These are phyloP conservation scores for Poeciliopsis occidentalis DNA, from an alignment of 2,113 vertebrate species.

Conservation along the genomic window DNA sequence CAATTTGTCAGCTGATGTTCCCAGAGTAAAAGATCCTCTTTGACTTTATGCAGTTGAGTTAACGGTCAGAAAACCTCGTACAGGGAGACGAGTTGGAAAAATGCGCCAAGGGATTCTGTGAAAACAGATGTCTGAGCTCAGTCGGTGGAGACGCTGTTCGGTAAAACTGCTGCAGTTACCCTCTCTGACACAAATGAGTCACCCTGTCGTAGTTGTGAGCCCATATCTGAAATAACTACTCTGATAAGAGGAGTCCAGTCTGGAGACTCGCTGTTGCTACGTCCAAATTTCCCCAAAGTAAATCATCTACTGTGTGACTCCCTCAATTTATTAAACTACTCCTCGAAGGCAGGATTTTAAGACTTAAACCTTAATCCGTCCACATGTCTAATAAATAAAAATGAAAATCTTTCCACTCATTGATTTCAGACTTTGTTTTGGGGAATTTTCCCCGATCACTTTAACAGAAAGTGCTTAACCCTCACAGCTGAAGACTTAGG, in stretches of 20 bases:
- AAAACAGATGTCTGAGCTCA: background rate
- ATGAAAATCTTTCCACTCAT: background rate
- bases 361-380: slow-evolving; percentile 1
- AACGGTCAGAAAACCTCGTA: background rate
- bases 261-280: background rate
- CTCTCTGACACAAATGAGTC: slow-evolving; percentile 10
- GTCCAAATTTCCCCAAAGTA: slow-evolving; percentile 22
- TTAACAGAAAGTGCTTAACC: background rate
- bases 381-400: background rate
- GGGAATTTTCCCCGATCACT: background rate
- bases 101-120: background rate
- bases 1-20: background rate
- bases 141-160: background rate
- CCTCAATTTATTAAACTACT: slow-evolving; percentile 17
- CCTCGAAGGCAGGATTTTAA: background rate
- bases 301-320: slow-evolving; percentile 15
- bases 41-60: background rate
- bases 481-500: background rate
- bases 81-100: background rate
- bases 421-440: background rate
- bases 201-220: slow-evolving; percentile 5
- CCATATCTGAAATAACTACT: slow-evolving; percentile 5
- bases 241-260: slow-evolving; percentile 16
- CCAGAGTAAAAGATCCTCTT: background rate
- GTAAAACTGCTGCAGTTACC: background rate